Base-by-base conservation (phyloP, 2,888 invertebrate species). In the Parnassius smintheus region DNA sequence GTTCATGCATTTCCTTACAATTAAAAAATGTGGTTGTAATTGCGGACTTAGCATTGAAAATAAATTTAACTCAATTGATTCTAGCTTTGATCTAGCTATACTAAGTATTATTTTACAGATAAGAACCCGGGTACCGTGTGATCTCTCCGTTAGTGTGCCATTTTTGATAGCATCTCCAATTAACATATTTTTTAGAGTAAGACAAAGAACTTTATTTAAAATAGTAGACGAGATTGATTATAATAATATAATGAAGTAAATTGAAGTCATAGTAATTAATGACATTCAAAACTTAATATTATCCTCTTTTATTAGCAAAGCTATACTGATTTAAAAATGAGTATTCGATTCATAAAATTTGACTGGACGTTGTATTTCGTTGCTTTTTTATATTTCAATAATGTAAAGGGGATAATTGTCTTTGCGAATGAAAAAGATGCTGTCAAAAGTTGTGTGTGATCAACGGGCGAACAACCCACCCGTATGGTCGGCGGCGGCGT, bases 401-500 rank as follows among this genome's bases (percentile, higher is more conserved):
- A 35, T 35, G 7, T 35, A 35, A 35, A 35, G 35, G 35, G 35
- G 35, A 35, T 7, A 35, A 35, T 35, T 35, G 7, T 4, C 35
- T 7, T 35, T 35, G 35, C 35, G 35, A 50, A 18, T 2, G 22
- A 46, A 45, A 50, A 58, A 68, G 68, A 68, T 69, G 78, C 79
- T 80, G 82, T 79, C 83, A 80, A 83, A 81, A 72, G 72, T 70
- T 75, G 69, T 70, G 68, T 72, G 12, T 51, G 65, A 83, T 91
- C 82, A 91, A 89, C 92, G 91, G 87, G 91, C 91, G 92, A 92
- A 93, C 83, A 93, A 91, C 98, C 97, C 97, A 98, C 98, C 98
- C 94, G 97, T 96, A 94, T 97, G 97, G 93, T 97, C 97, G 83
- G 97, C 95, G 65, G 91, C 73, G 75, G 96, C 95, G 93, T 97